Evolutionary conservation across 2,888 invertebrate species (phyloP).

Genomic region (Harpalus rubripes): DNA sequence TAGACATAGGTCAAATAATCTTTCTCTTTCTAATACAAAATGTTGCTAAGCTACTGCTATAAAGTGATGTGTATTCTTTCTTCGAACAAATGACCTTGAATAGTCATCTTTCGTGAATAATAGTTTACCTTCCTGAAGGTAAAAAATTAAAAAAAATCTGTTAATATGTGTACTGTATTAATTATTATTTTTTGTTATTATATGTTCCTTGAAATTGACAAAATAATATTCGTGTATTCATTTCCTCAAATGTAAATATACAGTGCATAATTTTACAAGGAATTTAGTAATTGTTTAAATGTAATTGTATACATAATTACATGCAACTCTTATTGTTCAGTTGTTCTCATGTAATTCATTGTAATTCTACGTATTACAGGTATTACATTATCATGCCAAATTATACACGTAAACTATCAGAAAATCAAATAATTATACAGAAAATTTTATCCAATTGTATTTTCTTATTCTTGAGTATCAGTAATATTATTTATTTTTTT

Average conservation of each 20-base stretch:
- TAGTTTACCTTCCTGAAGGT: too few relatives aligned
- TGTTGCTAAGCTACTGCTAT: too few relatives aligned
- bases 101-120: too few relatives aligned
- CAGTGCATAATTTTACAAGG: neutral
- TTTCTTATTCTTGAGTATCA: neutral
- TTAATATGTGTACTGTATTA: too few relatives aligned
- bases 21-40: too few relatives aligned
- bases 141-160: too few relatives aligned
- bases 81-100: too few relatives aligned
- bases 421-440: neutral
- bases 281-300: neutral
- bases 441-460: neutral
- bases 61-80: too few relatives aligned
- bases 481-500: neutral
- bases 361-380: neutral
- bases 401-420: too few relatives aligned
- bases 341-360: neutral
- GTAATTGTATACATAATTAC: neutral
- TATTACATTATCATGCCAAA: neutral
- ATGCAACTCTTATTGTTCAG: neutral
- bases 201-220: neutral
- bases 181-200: neutral
- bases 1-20: too few relatives aligned
- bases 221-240: neutral
- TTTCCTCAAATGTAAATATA: neutral